Evolutionary conservation across 1,140 invertebrate species (phyloP).

Genomic region (Drosophila bocki): DNA sequence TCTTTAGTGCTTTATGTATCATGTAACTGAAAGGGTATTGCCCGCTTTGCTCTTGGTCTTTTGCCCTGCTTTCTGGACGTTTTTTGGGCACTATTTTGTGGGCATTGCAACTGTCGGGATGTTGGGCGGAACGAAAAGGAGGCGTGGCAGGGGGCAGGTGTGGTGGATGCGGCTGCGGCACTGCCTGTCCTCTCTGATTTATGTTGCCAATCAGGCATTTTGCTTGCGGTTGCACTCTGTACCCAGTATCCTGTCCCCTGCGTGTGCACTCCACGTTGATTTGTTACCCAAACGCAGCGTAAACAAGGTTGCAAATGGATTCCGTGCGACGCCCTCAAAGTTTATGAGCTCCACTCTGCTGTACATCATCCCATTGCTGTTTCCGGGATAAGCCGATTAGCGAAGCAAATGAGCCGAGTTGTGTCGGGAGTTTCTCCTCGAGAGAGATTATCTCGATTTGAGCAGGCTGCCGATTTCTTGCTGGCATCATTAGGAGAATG

Average conservation of each 20-base stretch:
- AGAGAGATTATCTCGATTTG: conserved; percentile 24
- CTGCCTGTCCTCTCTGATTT: conserved; percentile 64
- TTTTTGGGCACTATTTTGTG: conserved; percentile 40
- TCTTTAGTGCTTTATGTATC: neutral
- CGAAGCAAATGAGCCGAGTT: conserved; percentile 40
- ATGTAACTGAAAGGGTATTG: conserved; percentile 14
- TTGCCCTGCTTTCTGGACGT: neutral
- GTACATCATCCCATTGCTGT: conserved; percentile 44
- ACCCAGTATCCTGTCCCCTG: neutral
- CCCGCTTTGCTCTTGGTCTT: neutral
- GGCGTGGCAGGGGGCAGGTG: conserved; percentile 22
- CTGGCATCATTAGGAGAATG: conserved; percentile 14
- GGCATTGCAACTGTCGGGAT: conserved; percentile 39
- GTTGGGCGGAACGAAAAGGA: conserved; percentile 14
- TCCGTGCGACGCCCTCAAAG: conserved; percentile 32
- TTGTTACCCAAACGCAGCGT: conserved; percentile 73
- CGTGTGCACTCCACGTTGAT: conserved; percentile 51
- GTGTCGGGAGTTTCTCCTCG: conserved; percentile 3
- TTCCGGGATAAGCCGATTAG: conserved; percentile 42
- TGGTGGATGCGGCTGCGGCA: conserved; percentile 34
- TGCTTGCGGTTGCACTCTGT: conserved; percentile 56
- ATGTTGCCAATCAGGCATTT: conserved; percentile 80
- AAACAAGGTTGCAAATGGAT: conserved; percentile 72
- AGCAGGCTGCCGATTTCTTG: conserved; percentile 14
- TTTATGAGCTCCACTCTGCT: conserved; percentile 44